A percentile compares a stretch with the other conserved stretches of the same genome.
These are phyloP conservation scores for Aix galericulata DNA, from an alignment of 2,113 vertebrate species.

Conservation along the genomic window DNA sequence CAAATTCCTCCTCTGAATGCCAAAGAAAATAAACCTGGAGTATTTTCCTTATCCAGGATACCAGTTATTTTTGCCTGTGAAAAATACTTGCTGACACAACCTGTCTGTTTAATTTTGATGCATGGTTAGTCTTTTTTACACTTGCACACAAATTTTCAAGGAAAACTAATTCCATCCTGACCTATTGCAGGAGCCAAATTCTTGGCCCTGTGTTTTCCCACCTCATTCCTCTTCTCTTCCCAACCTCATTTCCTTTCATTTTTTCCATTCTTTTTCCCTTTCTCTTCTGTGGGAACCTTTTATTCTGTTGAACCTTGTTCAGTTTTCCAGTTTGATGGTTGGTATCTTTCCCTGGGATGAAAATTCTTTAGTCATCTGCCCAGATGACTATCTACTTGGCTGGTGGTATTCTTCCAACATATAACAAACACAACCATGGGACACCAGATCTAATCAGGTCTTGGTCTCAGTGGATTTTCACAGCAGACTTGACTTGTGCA, in stretches of 20 bases:
- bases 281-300: background rate
- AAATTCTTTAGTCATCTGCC: background rate
- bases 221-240: background rate
- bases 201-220: background rate
- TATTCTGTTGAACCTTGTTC: background rate
- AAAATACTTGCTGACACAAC: background rate
- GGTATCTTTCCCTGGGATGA: background rate
- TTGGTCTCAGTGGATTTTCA: background rate
- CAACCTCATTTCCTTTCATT: background rate
- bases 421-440: rapidly evolving
- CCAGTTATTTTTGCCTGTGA: background rate
- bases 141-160: background rate
- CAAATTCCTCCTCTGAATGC: background rate
- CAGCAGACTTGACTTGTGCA: background rate
- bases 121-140: background rate
- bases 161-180: background rate
- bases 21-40: background rate
- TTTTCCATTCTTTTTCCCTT: background rate
- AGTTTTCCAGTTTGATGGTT: background rate
- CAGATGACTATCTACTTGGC: background rate
- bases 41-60: background rate
- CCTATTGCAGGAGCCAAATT: background rate
- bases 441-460: background rate
- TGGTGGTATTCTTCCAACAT: background rate
- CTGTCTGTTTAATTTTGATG: background rate